Base-by-base conservation (phyloP, 1,140 invertebrate species). In the Cataglyphis hispanica region DNA sequence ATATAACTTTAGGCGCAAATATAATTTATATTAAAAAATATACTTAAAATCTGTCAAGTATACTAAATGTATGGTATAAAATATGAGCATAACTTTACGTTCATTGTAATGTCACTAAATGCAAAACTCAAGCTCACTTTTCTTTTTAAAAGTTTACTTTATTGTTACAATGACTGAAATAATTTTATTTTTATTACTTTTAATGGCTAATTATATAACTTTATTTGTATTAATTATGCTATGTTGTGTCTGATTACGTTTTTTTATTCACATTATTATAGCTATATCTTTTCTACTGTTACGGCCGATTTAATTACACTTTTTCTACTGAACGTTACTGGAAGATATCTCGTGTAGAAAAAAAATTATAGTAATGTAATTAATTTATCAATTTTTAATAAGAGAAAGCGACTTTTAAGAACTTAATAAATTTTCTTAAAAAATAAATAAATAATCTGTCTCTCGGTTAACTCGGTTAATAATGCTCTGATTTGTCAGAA, bases 371-470 rank as follows among this genome's bases (percentile, higher is more conserved):
- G n/a, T n/a, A 60, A 75, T 25, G 13, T 31, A 34, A 74, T 58
- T 40, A 34, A 10, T 72, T 60, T 37, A 40, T 60, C 2, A 25
- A 22, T 60, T 40, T 60, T 70, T 16, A 34, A 2, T 31, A 50
- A 11, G 19, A 8, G 16, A 31, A 31, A 8, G 1, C 11, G 13
- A 16, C 7, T 69, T 72, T 58, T 5, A 43, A 37, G 77, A 78
- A 70, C 66, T 19, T 66, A 87, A 70, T 69, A 70, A 50, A 53
- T 78, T 67, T 13, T 37, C 2, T n/a, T n/a, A n/a, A n/a, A n/a
- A n/a, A n/a, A n/a, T n/a, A n/a, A n/a, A n/a, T n/a, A n/a, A n/a
- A 13, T 67, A 63, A 77, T 37, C 22, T 77, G 11, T 43, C 10
- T 11, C 10, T 43, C 10, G 10, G n/a, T 50, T 43, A 60, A 31